A percentile compares a stretch with the other conserved stretches of the same genome.
These are phyloP conservation scores for Cheilosia impressa DNA, from an alignment of 2,888 invertebrate species.

Conservation along the genomic window DNA sequence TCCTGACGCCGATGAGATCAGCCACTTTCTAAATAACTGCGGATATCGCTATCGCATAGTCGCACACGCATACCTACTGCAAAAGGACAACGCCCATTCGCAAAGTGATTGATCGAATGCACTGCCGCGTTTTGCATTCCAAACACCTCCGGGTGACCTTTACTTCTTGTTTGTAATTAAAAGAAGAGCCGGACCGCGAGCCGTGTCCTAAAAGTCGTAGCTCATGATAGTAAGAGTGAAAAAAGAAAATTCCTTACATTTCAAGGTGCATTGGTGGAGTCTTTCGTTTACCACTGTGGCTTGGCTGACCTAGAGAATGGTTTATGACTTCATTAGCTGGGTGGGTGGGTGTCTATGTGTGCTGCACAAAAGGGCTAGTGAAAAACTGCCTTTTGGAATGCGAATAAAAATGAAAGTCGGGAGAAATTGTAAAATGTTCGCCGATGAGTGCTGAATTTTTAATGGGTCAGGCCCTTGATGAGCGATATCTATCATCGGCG, in stretches of 20 bases:
- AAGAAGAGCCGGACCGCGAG: slow-evolving; percentile 15
- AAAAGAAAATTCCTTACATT: not conserved
- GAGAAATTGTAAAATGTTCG: not conserved
- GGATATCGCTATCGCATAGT: not conserved
- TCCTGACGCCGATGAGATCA: slow-evolving; percentile 56
- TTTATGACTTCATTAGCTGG: slow-evolving; percentile 28
- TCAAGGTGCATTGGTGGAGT: slow-evolving; percentile 32
- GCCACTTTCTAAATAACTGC: slow-evolving; percentile 52
- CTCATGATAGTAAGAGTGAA: slow-evolving; percentile 29
- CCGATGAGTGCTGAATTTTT: too few species aligned
- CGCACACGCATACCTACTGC: slow-evolving; percentile 6
- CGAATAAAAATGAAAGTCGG: slow-evolving; percentile 28
- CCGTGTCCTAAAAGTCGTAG: slow-evolving; percentile 43
- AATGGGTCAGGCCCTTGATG: too few species aligned
- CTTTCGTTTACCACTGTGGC: slow-evolving; percentile 4
- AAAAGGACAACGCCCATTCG: slow-evolving; percentile 48
- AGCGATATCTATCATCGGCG: too few species aligned
- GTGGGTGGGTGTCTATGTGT: not conserved
- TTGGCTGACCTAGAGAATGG: slow-evolving; percentile 34
- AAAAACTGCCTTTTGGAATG: slow-evolving; percentile 9
- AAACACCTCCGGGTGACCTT: slow-evolving; percentile 29
- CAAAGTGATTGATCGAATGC: slow-evolving; percentile 21
- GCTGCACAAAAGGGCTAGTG: slow-evolving; percentile 22
- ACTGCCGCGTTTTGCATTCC: slow-evolving; percentile 39
- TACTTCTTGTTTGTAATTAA: slow-evolving; percentile 27